phyloP scores from a whole-genome alignment of 37 sponge, comb jelly and placozoan genomes.

The Hormiphora californensis region DNA sequence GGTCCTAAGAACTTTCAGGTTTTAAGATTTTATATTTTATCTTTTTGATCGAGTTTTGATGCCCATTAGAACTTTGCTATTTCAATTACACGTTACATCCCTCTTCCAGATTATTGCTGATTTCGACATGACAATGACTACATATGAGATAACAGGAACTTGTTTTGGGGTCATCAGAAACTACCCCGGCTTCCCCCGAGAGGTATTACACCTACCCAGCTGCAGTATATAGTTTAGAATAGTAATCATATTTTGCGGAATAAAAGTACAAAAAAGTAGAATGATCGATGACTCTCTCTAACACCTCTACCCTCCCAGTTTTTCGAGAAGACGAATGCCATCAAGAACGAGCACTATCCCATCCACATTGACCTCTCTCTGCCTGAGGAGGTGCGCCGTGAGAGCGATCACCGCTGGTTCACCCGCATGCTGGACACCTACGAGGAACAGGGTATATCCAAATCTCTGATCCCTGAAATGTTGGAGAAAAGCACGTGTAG shows the following conservation, averaged over 20 bases:
- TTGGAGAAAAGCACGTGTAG: constrained; percentile 4
- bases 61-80: no score
- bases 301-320: not conserved
- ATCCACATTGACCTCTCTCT: constrained; percentile 36
- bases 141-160: not conserved
- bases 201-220: not conserved
- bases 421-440: not conserved
- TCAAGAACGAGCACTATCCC: constrained; percentile 14
- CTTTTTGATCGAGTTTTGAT: no score
- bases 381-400: not conserved
- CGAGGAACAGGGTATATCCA: not conserved
- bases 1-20: no score
- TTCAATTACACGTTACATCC: no score
- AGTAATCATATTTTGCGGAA: not conserved
- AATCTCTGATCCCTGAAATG: not conserved
- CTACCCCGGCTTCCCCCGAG: constrained; percentile 34
- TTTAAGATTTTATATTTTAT: no score
- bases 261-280: not conserved
- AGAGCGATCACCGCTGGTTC: constrained; percentile 28
- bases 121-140: constrained; percentile 23
- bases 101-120: constrained; percentile 17
- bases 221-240: no score
- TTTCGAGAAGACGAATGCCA: not conserved
- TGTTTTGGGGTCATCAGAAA: constrained; percentile 34
- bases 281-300: not conserved